Conservation (phyloP, 1,140 invertebrate species). For the Bicyclus anynana region DNA sequence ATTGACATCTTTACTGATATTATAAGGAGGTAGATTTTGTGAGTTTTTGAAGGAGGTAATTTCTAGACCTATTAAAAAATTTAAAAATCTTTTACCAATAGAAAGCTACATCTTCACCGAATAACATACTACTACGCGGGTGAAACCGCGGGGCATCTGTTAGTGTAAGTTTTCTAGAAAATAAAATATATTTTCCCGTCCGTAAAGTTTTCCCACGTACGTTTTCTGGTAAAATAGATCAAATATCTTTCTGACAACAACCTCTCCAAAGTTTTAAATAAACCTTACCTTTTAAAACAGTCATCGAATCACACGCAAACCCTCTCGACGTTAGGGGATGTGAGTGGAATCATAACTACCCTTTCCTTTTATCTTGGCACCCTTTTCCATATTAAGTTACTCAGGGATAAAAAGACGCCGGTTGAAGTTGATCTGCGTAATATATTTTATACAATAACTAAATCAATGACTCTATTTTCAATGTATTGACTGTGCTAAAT, state of each 20-base stretch:
- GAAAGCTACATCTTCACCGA: too few relatives aligned
- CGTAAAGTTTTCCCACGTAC: neutral
- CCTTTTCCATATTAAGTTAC: conserved; percentile 28
- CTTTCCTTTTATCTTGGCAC: conserved; percentile 28
- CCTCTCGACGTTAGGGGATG: conserved; percentile 19
- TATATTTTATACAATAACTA: conserved; percentile 6
- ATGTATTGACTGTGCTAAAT: too few relatives aligned
- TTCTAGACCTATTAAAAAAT: too few relatives aligned
- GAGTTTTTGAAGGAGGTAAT: too few relatives aligned
- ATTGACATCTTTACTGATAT: too few relatives aligned
- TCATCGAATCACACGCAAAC: conserved; percentile 24
- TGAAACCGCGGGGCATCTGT: too few relatives aligned
- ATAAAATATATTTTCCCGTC: neutral
- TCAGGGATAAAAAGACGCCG: conserved; percentile 21
- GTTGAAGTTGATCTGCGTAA: conserved; percentile 7
- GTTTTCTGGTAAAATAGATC: neutral
- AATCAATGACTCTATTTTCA: neutral
- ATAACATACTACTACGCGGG: too few relatives aligned
- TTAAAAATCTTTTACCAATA: too few relatives aligned
- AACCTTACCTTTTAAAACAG: conserved; percentile 26
- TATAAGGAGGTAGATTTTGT: too few relatives aligned
- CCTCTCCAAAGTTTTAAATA: conserved; percentile 13
- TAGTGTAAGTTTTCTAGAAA: too few relatives aligned
- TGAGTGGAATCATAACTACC: conserved; percentile 31
- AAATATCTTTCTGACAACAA: neutral